Evolutionary conservation across 2,888 invertebrate genomes (phyloP), one percentile per base, ranked within the genome.

Genomic region (Drosophila leonis): DNA sequence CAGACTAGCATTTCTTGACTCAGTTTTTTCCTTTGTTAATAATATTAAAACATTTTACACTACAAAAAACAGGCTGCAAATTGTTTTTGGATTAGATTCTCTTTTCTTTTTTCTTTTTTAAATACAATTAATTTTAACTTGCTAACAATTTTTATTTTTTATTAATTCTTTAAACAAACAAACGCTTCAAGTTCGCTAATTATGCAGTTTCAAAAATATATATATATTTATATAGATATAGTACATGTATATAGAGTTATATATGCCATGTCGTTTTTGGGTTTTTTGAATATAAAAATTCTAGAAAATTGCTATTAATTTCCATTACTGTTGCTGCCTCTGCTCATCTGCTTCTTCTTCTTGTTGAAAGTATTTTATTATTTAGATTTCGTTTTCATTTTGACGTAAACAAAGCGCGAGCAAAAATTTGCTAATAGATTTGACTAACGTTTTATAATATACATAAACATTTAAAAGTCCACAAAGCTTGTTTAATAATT

Each of bases 371-470:
- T 82, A 72, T 60, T 72, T 78, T 69, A 63, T 78, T 72, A 70
- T 67, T 41, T 72, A 62, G 57, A 41, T 76, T 64, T 59, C 12
- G 37, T 52, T 65, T 24, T 35, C 62, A 20, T 44, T 39, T 44
- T 61, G 41, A 80, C 76, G 83, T 82, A 81, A 89, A 87, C 83
- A 88, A 91, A 91, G 91, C 90, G 88, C 87, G 89, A 90, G 91
- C 91, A 91, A 91, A 91, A 91, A 90, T 91, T 91, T 86, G 91
- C 91, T 91, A 91, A 90, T 90, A 90, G 86, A 89, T 89, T 89
- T 88, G 82, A 83, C 89, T 89, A 89, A 79, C 72, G 56, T 83
- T 61, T 78, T 68, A 76, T 75, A 71, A 72, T 76, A 55, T 73
- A 70, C 64, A 64, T 70, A 70, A 60, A 67, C 64, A 69, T 72